Percentiles rank a stretch among this genome's conserved stretches.
These are phyloP conservation scores for Anticlea derivata DNA, from an alignment of 2,888 invertebrate species.

Conservation along the genomic window DNA sequence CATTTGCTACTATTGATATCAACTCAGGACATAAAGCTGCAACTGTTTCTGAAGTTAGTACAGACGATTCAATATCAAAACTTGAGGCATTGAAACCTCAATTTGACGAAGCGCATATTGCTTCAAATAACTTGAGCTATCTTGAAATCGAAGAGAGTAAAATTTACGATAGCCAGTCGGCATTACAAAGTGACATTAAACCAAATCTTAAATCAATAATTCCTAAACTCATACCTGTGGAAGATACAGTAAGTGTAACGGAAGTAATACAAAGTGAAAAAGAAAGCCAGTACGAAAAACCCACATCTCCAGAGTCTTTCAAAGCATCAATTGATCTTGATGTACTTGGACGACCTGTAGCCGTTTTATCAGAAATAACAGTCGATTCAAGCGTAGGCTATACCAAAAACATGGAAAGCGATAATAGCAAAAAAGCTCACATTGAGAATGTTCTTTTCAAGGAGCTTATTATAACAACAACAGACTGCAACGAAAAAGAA, in stretches of 20 bases:
- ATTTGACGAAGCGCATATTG: slow-evolving; percentile 63
- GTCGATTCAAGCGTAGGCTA: slow-evolving; percentile 65
- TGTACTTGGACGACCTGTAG: slow-evolving; percentile 77
- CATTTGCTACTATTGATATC: slow-evolving; percentile 79
- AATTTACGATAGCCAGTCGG: slow-evolving; percentile 70
- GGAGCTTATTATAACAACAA: slow-evolving; percentile 80
- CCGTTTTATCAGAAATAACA: slow-evolving; percentile 75
- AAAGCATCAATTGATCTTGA: slow-evolving; percentile 71
- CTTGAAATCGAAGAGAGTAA: slow-evolving; percentile 69
- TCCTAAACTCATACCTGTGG: slow-evolving; percentile 52
- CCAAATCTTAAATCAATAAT: slow-evolving; percentile 57
- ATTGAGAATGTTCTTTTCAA: slow-evolving; percentile 79
- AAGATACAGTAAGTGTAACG: slow-evolving; percentile 57
- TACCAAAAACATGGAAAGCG: slow-evolving; percentile 32
- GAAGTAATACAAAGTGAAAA: slow-evolving; percentile 69
- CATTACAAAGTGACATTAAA: slow-evolving; percentile 45
- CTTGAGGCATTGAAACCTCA: slow-evolving; percentile 49
- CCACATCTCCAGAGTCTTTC: slow-evolving; percentile 43
- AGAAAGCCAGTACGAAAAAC: slow-evolving; percentile 53
- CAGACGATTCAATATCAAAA: slow-evolving; percentile 56
- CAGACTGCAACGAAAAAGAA: slow-evolving; percentile 84
- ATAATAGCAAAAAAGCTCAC: slow-evolving; percentile 66
- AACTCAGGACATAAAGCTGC: slow-evolving; percentile 80
- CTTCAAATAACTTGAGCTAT: slow-evolving; percentile 55
- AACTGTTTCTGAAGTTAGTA: slow-evolving; percentile 71